Evolutionary conservation across 2,113 vertebrate species (phyloP).

Genomic region (Tauraco erythrolophus): DNA sequence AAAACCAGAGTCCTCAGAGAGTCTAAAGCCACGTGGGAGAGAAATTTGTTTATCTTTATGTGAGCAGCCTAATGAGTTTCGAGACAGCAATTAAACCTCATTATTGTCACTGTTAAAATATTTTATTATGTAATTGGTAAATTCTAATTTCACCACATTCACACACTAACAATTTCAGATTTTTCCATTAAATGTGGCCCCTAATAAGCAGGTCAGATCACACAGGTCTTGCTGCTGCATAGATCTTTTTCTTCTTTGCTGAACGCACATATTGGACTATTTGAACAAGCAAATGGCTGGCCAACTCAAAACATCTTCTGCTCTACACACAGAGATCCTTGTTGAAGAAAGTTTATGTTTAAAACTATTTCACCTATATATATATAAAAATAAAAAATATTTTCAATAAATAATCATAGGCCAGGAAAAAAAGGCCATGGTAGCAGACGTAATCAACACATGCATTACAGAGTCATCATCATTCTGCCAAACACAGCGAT

Average conservation of each 20-base stretch:
- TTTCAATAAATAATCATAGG: neutral
- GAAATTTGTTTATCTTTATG: constrained; percentile 1
- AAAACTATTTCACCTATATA: neutral
- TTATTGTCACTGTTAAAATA: neutral
- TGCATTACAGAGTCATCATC: neutral
- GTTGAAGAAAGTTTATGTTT: neutral
- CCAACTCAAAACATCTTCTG: neutral
- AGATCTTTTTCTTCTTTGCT: neutral
- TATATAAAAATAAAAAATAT: neutral
- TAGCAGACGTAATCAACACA: neutral
- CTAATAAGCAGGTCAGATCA: neutral
- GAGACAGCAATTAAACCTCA: neutral
- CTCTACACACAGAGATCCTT: neutral
- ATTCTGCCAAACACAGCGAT: neutral
- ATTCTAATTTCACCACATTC: neutral
- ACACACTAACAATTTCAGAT: neutral
- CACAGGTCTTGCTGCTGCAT: neutral
- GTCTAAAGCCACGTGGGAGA: neutral
- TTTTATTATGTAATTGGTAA: neutral
- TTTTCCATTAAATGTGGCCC: neutral
- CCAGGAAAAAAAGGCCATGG: neutral
- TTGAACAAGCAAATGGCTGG: neutral
- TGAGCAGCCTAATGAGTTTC: neutral
- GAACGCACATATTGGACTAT: neutral
- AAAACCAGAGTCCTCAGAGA: neutral